Conservation (phyloP, 2,888 invertebrate species). For the Phymatocera aterrima region DNA sequence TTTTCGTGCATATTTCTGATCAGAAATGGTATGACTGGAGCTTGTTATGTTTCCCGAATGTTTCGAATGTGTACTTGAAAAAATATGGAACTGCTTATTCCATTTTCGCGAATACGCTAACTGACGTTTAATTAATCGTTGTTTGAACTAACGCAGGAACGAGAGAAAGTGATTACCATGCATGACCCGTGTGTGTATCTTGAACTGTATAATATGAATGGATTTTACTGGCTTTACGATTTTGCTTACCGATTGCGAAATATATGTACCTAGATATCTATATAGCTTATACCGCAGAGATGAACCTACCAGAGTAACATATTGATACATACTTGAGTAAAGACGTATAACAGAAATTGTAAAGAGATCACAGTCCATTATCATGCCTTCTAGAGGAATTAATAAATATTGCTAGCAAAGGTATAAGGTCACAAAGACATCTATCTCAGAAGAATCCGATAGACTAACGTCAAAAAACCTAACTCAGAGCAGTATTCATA, state of each 20-base stretch:
- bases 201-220: neutral
- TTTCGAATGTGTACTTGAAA: no score
- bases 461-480: neutral
- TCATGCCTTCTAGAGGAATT: conserved; percentile 33
- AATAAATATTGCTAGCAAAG: conserved; percentile 10
- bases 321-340: conserved; percentile 3
- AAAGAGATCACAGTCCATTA: conserved; percentile 27
- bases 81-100: no score
- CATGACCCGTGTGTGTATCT: conserved; percentile 14
- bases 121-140: no score
- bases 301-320: conserved; percentile 10
- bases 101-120: no score
- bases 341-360: neutral
- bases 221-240: neutral
- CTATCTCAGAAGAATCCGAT: neutral
- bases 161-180: conserved; percentile 8
- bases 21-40: no score
- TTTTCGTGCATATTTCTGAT: no score
- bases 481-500: neutral
- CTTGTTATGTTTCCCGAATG: no score
- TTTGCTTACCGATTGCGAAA: conserved; percentile 1
- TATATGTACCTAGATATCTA: neutral
- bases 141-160: neutral
- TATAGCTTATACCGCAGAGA: no score
- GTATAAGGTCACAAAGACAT: neutral